phyloP scores from a whole-genome alignment of 1,140 invertebrate genomes.

The Macrobrachium nipponense region DNA sequence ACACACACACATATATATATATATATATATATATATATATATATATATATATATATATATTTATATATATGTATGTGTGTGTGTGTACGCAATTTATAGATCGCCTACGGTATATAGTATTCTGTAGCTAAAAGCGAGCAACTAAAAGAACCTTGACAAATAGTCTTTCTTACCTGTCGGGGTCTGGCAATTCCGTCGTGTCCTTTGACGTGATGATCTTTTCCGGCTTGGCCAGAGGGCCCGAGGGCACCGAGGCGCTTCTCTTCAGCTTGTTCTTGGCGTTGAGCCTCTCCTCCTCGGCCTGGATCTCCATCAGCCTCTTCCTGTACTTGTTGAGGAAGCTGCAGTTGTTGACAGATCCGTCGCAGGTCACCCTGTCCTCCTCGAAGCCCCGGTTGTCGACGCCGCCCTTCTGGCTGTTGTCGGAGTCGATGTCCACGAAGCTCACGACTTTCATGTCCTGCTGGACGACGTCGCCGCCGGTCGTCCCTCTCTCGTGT shows the following conservation, averaged over 20 bases:
- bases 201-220: slow-evolving; percentile 19
- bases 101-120: not conserved
- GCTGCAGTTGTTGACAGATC: slow-evolving; percentile 47
- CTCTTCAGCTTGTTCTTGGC: slow-evolving; percentile 26
- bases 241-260: not conserved
- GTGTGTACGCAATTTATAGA: not conserved
- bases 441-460: slow-evolving; percentile 29
- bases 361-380: slow-evolving; percentile 22
- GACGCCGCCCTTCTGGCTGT: not conserved
- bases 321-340: slow-evolving; percentile 56
- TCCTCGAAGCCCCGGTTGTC: slow-evolving; percentile 35
- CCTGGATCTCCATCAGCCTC: slow-evolving; percentile 40
- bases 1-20: not conserved
- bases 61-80: not conserved
- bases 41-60: slow-evolving; percentile 12
- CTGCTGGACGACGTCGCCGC: not conserved
- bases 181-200: slow-evolving; percentile 40
- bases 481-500: not conserved
- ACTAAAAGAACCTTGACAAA: not conserved
- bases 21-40: slow-evolving; percentile 4
- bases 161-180: slow-evolving; percentile 32
- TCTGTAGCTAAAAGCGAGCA: not conserved
- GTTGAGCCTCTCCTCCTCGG: slow-evolving; percentile 34
- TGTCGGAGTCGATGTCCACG: slow-evolving; percentile 42
- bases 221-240: not conserved